Evolutionary conservation across 2,113 vertebrate genomes (phyloP).

Genomic region (Chroicocephalus ridibundus): DNA sequence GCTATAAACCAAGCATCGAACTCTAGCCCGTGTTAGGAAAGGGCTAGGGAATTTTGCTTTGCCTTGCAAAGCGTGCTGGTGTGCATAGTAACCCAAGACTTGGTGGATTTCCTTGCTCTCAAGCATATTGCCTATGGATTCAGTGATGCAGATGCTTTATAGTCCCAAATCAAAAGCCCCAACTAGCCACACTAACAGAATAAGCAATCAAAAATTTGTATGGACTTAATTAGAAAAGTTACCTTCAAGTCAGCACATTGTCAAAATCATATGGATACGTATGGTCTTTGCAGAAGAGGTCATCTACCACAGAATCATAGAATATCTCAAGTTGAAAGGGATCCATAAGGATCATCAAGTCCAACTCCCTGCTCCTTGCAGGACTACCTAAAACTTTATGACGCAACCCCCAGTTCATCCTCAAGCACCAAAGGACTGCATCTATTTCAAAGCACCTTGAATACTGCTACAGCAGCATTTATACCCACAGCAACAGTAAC

Average conservation of each 20-base stretch:
- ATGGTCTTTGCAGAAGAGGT: background rate
- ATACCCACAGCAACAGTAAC: background rate
- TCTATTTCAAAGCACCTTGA: background rate
- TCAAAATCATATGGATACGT: background rate
- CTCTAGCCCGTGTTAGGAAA: background rate
- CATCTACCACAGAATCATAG: accelerated
- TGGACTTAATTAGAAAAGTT: background rate
- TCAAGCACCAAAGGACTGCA: background rate
- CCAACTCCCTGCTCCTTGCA: background rate
- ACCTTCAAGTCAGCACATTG: background rate
- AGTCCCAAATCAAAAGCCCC: background rate
- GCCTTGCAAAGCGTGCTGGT: background rate
- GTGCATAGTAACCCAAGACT: accelerated
- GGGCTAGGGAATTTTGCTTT: background rate
- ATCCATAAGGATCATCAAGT: background rate
- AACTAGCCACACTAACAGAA: background rate
- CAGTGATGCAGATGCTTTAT: background rate
- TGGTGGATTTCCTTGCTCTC: background rate
- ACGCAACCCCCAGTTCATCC: background rate
- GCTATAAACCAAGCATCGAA: background rate
- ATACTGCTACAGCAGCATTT: background rate
- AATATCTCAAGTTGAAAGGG: background rate
- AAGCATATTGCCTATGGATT: background rate
- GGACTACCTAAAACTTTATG: background rate
- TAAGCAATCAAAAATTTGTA: background rate